Percentiles rank a stretch among this genome's conserved stretches.
Evolutionary conservation across 1,140 invertebrate genomes (phyloP).

Genomic region (Piezodorus guildinii): DNA sequence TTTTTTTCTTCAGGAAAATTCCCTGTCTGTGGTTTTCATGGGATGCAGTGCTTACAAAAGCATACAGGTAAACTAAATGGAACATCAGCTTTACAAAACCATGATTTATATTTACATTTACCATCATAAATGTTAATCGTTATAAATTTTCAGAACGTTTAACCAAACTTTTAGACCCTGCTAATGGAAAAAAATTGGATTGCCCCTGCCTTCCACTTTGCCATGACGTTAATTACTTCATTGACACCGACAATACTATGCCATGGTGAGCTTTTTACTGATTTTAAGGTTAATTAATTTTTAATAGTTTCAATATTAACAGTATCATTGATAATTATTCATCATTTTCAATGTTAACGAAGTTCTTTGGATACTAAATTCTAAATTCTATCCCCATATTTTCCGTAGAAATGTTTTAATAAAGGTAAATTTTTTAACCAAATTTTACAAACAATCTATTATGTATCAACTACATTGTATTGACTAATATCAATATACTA

Average conservation of each 20-base stretch:
- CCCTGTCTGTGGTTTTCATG: background rate
- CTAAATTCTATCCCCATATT: too few species aligned
- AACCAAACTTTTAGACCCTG: background rate
- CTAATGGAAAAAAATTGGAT: constrained; percentile 27
- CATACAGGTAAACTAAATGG: background rate
- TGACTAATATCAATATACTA: too few species aligned
- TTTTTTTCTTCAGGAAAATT: background rate
- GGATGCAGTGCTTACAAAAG: constrained; percentile 4
- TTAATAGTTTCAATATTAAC: too few species aligned
- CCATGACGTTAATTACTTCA: constrained; percentile 48
- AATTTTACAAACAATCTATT: too few species aligned
- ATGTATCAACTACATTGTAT: too few species aligned
- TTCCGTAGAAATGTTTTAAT: too few species aligned
- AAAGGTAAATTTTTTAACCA: too few species aligned
- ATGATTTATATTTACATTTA: too few species aligned
- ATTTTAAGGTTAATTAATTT: too few species aligned
- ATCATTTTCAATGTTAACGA: too few species aligned
- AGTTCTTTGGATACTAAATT: too few species aligned
- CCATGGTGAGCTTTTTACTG: constrained; percentile 17
- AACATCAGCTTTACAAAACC: background rate
- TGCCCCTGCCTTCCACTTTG: constrained; percentile 49
- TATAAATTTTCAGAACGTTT: background rate
- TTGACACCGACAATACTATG: constrained; percentile 25
- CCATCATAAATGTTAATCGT: background rate
- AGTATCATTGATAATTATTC: too few species aligned